Percentiles rank a stretch among this genome's conserved stretches.
Conservation (phyloP, 2,888 invertebrate species). For the Platerodrilus igneus region DNA sequence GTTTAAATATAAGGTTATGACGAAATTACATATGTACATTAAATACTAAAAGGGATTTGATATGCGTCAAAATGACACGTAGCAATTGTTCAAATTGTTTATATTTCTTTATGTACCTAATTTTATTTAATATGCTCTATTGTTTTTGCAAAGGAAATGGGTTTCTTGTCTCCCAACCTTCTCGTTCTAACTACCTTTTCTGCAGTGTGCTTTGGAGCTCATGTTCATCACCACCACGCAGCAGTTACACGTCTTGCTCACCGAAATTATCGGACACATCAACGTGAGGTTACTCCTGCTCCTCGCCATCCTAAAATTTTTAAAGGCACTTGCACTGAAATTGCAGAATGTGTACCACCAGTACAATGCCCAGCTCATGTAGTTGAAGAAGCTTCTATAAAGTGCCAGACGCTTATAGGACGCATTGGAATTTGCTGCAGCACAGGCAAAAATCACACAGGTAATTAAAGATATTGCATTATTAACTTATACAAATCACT, state of each 20-base stretch:
- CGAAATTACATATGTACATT: too few species aligned
- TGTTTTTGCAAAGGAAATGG: too few species aligned
- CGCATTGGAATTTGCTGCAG: conserved; percentile 58
- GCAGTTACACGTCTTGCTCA: conserved; percentile 9
- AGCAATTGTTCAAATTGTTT: too few species aligned
- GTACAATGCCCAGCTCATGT: conserved; percentile 66
- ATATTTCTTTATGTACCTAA: too few species aligned
- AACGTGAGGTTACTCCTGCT: conserved; percentile 28
- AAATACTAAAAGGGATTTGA: too few species aligned
- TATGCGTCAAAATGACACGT: too few species aligned
- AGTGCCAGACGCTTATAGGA: conserved; percentile 52
- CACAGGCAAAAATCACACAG: conserved; percentile 58
- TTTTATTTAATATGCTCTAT: too few species aligned
- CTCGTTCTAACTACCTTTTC: too few species aligned
- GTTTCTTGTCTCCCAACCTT: too few species aligned
- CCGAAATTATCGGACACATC: too few species aligned
- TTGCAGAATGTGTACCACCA: conserved; percentile 56
- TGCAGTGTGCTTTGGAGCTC: conserved; percentile 6
- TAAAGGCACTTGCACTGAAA: conserved; percentile 46
- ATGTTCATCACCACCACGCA: conserved; percentile 3
- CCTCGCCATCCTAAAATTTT: conserved; percentile 18
- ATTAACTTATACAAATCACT: background rate
- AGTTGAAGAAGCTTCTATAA: conserved; percentile 32
- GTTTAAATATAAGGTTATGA: too few species aligned
- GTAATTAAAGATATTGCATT: conserved; percentile 26